These are phyloP conservation scores for Steinernema hermaphroditum DNA, from an alignment of 2,888 invertebrate species.

Conservation along the genomic window DNA sequence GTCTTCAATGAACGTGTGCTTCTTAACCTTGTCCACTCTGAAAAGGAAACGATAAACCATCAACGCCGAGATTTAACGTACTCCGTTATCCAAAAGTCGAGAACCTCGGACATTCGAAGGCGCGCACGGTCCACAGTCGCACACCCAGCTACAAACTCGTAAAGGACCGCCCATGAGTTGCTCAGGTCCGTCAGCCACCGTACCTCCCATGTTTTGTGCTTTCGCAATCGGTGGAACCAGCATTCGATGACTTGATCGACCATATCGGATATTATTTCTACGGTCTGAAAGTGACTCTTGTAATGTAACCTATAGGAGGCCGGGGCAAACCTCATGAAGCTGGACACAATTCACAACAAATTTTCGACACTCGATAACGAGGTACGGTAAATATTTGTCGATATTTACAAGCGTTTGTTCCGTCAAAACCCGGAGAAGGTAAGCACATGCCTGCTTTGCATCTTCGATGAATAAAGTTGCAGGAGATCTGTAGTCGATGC, in stretches of 20 bases:
- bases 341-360: not conserved
- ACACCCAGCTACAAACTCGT: constrained; percentile 6
- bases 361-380: not conserved
- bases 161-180: not conserved
- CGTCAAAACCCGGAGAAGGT: not conserved
- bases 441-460: constrained; percentile 8
- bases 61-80: not conserved
- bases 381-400: not conserved
- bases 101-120: not conserved
- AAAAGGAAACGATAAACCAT: not conserved
- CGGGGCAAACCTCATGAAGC: not conserved
- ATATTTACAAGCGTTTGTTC: not conserved
- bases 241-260: not conserved
- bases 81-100: constrained; percentile 4
- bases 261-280: constrained; percentile 6
- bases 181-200: not conserved
- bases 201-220: no score
- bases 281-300: not conserved
- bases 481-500: not conserved
- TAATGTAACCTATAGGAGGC: not conserved
- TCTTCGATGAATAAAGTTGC: not conserved
- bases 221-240: not conserved
- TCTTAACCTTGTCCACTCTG: not conserved
- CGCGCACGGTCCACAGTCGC: not conserved
- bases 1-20: not conserved